These are phyloP conservation scores for Lates japonicus DNA, from an alignment of 2,797 vertebrate species.

Conservation along the genomic window DNA sequence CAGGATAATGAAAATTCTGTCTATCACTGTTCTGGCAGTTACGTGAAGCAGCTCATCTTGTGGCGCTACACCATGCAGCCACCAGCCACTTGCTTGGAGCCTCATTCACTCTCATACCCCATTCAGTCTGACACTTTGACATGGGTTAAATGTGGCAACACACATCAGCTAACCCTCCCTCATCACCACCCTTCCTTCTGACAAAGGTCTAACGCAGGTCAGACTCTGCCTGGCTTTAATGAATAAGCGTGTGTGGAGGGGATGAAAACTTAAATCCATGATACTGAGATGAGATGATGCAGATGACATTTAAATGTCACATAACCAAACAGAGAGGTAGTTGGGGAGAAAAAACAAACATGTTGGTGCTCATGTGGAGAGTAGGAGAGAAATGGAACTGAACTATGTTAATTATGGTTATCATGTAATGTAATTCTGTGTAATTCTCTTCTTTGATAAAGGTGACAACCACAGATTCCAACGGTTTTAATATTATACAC, in stretches of 20 bases:
- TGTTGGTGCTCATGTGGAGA: not conserved
- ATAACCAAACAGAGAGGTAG: too few relatives aligned
- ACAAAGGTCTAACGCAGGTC: not conserved
- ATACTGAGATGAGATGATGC: not conserved
- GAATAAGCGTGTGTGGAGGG: not conserved
- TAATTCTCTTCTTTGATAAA: not conserved
- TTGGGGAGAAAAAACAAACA: not conserved
- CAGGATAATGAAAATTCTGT: not conserved
- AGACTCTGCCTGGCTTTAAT: not conserved
- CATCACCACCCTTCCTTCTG: not conserved
- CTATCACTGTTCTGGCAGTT: conserved; percentile 2
- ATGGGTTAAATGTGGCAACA: conserved; percentile 7
- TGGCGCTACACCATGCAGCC: conserved; percentile 1
- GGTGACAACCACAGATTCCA: not conserved
- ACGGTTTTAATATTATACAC: not conserved
- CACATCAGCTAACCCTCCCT: not conserved
- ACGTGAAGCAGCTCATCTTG: conserved; percentile 9
- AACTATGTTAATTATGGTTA: not conserved
- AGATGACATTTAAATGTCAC: conserved; percentile 20
- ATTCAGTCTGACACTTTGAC: conserved; percentile 15
- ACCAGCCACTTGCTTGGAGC: conserved; percentile 1
- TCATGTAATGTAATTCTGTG: not conserved
- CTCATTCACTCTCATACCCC: conserved; percentile 5
- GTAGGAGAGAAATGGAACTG: not conserved
- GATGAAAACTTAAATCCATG: too few relatives aligned